phyloP scores from a whole-genome alignment of 2,113 vertebrate species.

The Apus apus region DNA sequence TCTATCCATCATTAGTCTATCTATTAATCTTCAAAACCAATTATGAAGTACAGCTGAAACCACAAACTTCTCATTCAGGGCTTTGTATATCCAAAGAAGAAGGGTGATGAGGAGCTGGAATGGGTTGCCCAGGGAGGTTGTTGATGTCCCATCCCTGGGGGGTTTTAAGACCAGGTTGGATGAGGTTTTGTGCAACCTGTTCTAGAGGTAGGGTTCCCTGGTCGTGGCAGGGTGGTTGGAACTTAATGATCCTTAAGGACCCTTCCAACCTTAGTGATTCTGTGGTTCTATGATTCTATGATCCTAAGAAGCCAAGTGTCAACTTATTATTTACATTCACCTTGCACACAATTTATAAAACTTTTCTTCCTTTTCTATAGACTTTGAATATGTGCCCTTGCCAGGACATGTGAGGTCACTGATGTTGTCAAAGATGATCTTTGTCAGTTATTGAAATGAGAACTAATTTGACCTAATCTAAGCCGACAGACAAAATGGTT shows the following conservation, averaged over 20 bases:
- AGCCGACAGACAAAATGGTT: slow-evolving; percentile 72
- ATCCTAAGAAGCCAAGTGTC: neutral
- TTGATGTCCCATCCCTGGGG: too few relatives aligned
- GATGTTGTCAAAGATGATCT: slow-evolving; percentile 73
- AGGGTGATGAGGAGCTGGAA: too few relatives aligned
- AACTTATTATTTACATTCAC: neutral
- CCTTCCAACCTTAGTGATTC: too few relatives aligned
- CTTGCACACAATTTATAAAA: slow-evolving; percentile 6
- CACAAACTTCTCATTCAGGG: neutral
- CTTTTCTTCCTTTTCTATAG: slow-evolving; percentile 22
- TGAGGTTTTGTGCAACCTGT: too few relatives aligned
- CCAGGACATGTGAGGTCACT: slow-evolving; percentile 69
- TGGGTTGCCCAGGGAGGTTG: too few relatives aligned
- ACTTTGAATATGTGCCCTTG: slow-evolving; percentile 63
- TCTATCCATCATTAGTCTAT: neutral
- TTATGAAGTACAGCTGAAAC: neutral
- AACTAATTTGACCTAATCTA: slow-evolving; percentile 77
- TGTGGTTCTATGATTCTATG: too few relatives aligned
- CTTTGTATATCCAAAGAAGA: neutral
- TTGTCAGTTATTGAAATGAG: slow-evolving; percentile 78
- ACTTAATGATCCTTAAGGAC: too few relatives aligned
- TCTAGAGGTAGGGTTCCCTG: too few relatives aligned
- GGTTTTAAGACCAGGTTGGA: too few relatives aligned
- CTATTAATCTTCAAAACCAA: neutral
- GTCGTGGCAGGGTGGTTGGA: too few relatives aligned